Conservation (phyloP, 2,113 vertebrate species). For the Pluvianellus socialis region DNA sequence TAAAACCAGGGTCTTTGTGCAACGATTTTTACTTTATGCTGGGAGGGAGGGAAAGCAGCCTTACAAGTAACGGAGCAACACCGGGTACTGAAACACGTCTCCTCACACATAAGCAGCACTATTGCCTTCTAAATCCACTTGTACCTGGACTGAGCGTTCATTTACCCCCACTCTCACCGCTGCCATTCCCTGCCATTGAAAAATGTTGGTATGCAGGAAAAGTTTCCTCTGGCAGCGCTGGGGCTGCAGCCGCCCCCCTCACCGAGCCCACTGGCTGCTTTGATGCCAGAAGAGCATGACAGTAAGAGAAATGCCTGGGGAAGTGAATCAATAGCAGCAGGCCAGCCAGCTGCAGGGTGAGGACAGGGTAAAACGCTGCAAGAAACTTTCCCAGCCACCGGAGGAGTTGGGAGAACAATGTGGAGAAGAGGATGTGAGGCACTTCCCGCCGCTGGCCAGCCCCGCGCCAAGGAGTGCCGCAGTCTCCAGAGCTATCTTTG, state of each 20-base stretch:
- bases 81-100: neutral
- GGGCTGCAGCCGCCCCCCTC: neutral
- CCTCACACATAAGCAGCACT: neutral
- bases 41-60: neutral
- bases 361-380: conserved; percentile 52
- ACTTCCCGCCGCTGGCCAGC: conserved; percentile 43
- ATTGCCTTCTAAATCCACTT: neutral
- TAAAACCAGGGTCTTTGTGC: neutral
- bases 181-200: neutral
- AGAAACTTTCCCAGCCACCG: conserved; percentile 69
- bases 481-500: conserved; percentile 40
- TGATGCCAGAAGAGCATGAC: conserved; percentile 45
- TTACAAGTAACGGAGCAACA: neutral
- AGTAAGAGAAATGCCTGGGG: conserved; percentile 61
- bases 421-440: conserved; percentile 64
- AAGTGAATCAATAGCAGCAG: conserved; percentile 54
- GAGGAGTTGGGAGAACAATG: conserved; percentile 63
- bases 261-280: neutral
- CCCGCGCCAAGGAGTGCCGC: conserved; percentile 9
- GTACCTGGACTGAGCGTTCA: neutral
- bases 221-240: neutral
- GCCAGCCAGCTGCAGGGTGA: conserved; percentile 57
- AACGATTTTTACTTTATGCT: neutral
- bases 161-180: neutral
- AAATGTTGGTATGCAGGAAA: conserved; percentile 37